Conservation (phyloP, 2,113 vertebrate genomes). For the Boleophthalmus pectinirostris region DNA sequence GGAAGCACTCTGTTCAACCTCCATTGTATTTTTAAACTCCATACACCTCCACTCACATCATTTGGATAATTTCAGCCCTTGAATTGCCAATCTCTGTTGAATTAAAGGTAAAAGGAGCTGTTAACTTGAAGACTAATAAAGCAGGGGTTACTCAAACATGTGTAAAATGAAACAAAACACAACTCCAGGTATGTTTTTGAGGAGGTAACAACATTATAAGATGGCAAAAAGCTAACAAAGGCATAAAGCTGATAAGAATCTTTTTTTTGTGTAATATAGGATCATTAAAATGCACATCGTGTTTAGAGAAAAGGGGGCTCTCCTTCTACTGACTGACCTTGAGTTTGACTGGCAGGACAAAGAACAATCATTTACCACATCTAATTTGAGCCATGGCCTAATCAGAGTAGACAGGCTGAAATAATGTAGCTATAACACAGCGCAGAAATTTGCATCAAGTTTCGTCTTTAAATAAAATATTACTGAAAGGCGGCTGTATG, state of each 20-base stretch:
- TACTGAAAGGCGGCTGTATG: slow-evolving; percentile 4
- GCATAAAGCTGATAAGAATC: background rate
- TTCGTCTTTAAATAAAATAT: slow-evolving; percentile 29
- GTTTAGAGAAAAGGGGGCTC: slow-evolving; percentile 2
- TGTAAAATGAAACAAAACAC: too few species aligned
- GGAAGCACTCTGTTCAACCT: too few species aligned
- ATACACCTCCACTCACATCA: too few species aligned
- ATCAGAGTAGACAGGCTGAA: background rate
- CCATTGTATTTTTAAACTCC: too few species aligned
- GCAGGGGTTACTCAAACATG: too few species aligned
- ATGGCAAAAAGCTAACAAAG: too few species aligned
- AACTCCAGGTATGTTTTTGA: too few species aligned
- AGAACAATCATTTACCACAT: slow-evolving; percentile 20
- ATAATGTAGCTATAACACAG: background rate
- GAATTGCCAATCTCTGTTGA: too few species aligned
- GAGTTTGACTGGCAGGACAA: slow-evolving; percentile 19
- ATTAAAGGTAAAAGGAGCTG: too few species aligned
- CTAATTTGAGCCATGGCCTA: slow-evolving; percentile 10
- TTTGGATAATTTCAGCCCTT: too few species aligned
- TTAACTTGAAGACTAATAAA: too few species aligned
- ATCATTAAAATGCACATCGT: background rate
- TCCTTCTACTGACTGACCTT: background rate
- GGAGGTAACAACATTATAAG: too few species aligned
- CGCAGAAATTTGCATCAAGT: background rate
- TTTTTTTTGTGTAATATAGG: background rate